These are phyloP conservation scores for Syndactyla subalaris DNA, from an alignment of 2,797 vertebrate genomes.

Conservation along the genomic window DNA sequence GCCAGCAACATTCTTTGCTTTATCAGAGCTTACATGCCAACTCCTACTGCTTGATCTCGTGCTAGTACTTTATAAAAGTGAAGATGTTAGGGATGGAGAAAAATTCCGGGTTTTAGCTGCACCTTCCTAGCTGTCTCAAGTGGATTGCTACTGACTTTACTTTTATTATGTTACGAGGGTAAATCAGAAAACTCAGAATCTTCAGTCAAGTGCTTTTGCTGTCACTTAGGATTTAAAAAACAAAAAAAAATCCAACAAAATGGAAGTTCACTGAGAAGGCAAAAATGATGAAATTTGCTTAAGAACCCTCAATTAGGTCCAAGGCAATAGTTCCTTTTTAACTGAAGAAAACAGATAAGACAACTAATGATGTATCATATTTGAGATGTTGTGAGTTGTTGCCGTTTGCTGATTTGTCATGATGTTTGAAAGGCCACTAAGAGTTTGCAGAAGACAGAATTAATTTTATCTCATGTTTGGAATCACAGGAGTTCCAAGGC, in stretches of 20 bases:
- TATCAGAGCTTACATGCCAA: not conserved
- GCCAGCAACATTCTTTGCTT: not conserved
- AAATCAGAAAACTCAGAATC: not conserved
- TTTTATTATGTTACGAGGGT: not conserved
- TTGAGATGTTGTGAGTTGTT: not conserved
- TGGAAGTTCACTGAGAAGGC: not conserved
- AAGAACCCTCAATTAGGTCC: not conserved
- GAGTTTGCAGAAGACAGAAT: not conserved
- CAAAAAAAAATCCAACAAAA: not conserved
- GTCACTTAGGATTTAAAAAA: not conserved
- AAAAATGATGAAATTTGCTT: not conserved
- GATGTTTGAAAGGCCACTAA: not conserved
- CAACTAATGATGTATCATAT: not conserved
- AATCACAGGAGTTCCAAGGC: constrained; percentile 87
- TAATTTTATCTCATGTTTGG: not conserved
- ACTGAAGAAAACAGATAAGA: not conserved
- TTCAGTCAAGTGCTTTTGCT: not conserved
- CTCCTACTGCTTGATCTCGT: not conserved
- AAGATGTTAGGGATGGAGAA: not conserved
- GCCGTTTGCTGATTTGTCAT: not conserved
- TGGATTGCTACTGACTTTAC: not conserved
- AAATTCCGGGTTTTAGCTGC: not conserved
- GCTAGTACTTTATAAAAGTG: not conserved
- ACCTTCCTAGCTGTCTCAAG: not conserved
- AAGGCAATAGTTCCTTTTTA: not conserved